A percentile compares a stretch with the other conserved stretches of the same genome.
These are phyloP conservation scores for Gonatopus flavifemur DNA, from an alignment of 1,140 invertebrate genomes.

Conservation along the genomic window DNA sequence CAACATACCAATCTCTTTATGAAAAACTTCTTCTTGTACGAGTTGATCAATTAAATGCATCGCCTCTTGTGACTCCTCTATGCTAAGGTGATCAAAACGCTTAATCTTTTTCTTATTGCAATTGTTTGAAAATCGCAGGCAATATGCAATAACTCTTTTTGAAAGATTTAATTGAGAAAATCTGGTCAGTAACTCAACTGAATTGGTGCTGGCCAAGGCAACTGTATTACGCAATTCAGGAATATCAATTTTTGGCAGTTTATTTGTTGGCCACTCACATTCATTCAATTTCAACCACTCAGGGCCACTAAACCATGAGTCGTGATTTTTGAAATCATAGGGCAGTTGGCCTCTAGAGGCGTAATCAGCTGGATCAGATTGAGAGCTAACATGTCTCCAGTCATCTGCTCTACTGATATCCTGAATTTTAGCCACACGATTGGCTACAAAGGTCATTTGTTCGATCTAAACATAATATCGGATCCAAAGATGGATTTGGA, in stretches of 20 bases:
- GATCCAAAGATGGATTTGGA: no score
- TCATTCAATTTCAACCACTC: not conserved
- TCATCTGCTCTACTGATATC: not conserved
- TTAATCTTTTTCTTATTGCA: not conserved
- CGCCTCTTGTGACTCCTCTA: not conserved
- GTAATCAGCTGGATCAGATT: not conserved
- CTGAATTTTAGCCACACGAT: not conserved
- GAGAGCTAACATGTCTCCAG: not conserved
- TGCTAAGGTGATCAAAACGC: not conserved
- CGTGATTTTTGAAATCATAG: not conserved
- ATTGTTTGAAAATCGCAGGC: not conserved
- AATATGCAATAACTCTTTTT: conserved; percentile 2
- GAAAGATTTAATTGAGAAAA: not conserved
- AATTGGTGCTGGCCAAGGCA: not conserved
- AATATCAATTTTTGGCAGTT: not conserved
- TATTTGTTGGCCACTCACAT: not conserved
- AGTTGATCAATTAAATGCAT: not conserved
- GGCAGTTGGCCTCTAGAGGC: not conserved
- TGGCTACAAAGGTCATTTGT: no score
- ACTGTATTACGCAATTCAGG: not conserved
- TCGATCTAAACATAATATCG: no score
- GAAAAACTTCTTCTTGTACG: no score
- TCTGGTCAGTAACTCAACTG: not conserved
- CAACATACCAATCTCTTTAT: no score
- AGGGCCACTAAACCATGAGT: not conserved